Conservation (phyloP, 1,140 invertebrate species). For the Drosophila pachea region DNA sequence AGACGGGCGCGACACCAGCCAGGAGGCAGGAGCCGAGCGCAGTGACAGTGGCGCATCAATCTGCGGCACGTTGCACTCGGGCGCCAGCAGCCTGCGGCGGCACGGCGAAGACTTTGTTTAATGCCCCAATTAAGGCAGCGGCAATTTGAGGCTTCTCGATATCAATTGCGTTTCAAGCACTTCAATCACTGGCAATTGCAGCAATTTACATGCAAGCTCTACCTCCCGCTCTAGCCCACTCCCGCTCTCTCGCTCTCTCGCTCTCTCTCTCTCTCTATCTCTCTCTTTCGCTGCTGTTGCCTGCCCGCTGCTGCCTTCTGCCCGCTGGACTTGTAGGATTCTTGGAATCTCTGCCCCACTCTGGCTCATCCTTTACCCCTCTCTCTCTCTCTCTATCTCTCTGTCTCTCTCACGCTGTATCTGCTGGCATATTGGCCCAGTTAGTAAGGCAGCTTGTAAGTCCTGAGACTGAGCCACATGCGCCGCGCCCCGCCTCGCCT, state of each 20-base stretch:
- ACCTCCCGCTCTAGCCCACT: neutral
- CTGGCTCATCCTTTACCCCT: neutral
- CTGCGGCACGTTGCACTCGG: conserved; percentile 22
- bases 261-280: neutral
- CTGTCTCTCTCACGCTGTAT: neutral
- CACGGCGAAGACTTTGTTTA: neutral
- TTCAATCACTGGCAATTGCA: no score
- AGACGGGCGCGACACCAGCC: no score
- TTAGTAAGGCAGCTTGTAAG: conserved; percentile 34
- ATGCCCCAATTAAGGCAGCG: neutral
- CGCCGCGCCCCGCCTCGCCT: conserved; percentile 9
- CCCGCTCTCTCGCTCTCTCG: neutral
- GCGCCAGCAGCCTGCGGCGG: neutral
- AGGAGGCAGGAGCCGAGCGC: conserved; percentile 23
- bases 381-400: neutral
- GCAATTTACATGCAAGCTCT: neutral
- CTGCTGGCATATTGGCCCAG: conserved; percentile 5
- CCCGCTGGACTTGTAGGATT: conserved; percentile 3
- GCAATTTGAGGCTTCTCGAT: no score
- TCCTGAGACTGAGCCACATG: conserved; percentile 35
- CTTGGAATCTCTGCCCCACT: neutral
- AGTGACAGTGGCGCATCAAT: conserved; percentile 4
- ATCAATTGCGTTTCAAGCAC: no score
- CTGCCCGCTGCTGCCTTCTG: neutral
- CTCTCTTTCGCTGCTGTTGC: neutral